phyloP scores from a whole-genome alignment of 2,888 invertebrate genomes.

The Bellardia bayeri region DNA sequence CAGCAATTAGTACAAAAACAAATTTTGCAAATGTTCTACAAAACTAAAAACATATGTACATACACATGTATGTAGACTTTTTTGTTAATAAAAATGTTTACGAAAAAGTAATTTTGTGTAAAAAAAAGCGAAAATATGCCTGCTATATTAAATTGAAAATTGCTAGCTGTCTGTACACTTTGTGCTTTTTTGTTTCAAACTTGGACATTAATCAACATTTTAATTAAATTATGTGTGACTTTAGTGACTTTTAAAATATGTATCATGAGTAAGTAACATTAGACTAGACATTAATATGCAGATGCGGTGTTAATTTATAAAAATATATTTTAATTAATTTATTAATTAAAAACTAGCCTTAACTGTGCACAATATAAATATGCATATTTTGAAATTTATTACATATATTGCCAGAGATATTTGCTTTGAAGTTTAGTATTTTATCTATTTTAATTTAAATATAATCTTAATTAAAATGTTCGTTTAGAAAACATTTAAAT shows the following conservation, averaged over 20 bases:
- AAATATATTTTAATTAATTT: constrained; percentile 63
- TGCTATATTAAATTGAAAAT: neutral
- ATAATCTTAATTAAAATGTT: constrained; percentile 43
- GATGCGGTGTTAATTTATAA: constrained; percentile 57
- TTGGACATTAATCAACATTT: constrained; percentile 33
- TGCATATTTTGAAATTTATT: constrained; percentile 4
- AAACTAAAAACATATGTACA: neutral
- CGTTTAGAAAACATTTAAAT: constrained; percentile 7
- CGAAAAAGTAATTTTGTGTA: neutral
- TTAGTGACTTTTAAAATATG: no score
- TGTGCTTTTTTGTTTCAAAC: neutral
- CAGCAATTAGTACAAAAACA: constrained; percentile 73
- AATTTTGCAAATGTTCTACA: constrained; percentile 55
- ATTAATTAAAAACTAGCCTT: constrained; percentile 61
- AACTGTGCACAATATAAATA: constrained; percentile 37
- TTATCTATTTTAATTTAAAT: constrained; percentile 40
- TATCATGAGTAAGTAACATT: neutral
- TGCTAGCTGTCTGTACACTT: neutral
- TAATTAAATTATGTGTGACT: constrained; percentile 34
- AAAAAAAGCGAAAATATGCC: neutral
- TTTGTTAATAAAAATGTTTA: neutral
- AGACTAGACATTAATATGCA: constrained; percentile 31
- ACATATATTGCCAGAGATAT: neutral
- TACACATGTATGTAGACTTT: neutral
- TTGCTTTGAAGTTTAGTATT: neutral